Evolutionary conservation across 2,113 vertebrate genomes (phyloP), one percentile per base, ranked within the genome.

Genomic region (Sakesphorus luctuosus): DNA sequence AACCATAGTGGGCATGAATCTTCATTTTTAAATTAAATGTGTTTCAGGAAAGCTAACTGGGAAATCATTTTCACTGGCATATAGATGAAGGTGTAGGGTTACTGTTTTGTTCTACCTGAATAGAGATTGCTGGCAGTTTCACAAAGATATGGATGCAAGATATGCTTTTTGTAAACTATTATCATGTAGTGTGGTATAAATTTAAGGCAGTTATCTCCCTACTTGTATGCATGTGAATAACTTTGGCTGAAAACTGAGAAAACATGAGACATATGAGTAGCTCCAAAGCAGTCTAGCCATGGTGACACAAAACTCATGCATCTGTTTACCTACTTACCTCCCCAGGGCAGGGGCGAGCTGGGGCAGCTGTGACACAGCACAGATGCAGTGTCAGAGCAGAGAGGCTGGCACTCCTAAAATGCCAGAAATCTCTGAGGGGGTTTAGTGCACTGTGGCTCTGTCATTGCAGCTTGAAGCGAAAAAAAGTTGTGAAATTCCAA

Each of bases 1-100:
- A 95, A 84, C n/a, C 55, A 38, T 77, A 35, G 67, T 3, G 26
- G 62, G 55, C 31, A 87, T 3, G 2, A 71, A 79, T 92, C 61
- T 87, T 47, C 61, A 26, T 72, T 93, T 94, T 35, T 40, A 67
- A 95, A 87, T 79, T 73, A 44, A 87, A 75, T 20, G 44, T 67
- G 11, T 19, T 67, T 95, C 80, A 67, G 79, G 79, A 46, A 93
- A 96, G 18, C 82, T 94, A 95, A 61, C 68, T 76, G 77, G 59
- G 66, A 59, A 78, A 80, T 83, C 47, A 11, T 40, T 89, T 94
- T 91, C 49, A 84, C 82, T 36, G 80, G 56, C 59, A 29, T 71
- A 33, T 0, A 24, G 10, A 55, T 79, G 63, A 91, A 65, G 73
- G 19, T 18, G 33, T 92, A 14, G 85, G 44, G 69, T 92, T 90